These are phyloP conservation scores for Molanna angustata DNA, from an alignment of 2,888 invertebrate genomes.

Conservation along the genomic window DNA sequence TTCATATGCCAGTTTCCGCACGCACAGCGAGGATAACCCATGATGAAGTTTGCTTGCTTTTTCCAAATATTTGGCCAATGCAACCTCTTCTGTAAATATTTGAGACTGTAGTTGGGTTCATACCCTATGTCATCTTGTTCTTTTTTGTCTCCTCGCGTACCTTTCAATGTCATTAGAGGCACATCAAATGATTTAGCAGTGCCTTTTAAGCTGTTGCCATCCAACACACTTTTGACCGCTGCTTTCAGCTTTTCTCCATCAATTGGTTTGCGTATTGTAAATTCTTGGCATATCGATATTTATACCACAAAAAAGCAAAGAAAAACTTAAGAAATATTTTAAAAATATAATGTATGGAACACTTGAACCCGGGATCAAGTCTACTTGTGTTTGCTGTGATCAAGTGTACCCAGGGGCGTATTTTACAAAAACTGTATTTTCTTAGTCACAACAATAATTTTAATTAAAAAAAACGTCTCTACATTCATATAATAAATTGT, in stretches of 20 bases:
- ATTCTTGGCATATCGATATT: neutral
- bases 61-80: neutral
- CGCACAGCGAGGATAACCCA: constrained; percentile 21
- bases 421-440: too few relatives aligned
- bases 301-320: neutral
- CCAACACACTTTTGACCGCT: neutral
- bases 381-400: too few relatives aligned
- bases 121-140: neutral
- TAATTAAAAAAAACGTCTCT: too few relatives aligned
- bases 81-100: neutral
- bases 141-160: neutral
- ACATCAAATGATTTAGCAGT: neutral
- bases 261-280: neutral
- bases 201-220: neutral
- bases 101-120: neutral
- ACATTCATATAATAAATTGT: too few relatives aligned
- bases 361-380: too few relatives aligned
- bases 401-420: too few relatives aligned
- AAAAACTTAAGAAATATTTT: neutral
- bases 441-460: too few relatives aligned
- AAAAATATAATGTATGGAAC: too few relatives aligned
- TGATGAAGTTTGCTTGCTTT: constrained; percentile 8
- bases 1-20: constrained; percentile 4
- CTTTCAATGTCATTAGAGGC: neutral
- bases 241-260: neutral